Conservation (phyloP, 2,113 vertebrate genomes). For the Saguinus midas region DNA sequence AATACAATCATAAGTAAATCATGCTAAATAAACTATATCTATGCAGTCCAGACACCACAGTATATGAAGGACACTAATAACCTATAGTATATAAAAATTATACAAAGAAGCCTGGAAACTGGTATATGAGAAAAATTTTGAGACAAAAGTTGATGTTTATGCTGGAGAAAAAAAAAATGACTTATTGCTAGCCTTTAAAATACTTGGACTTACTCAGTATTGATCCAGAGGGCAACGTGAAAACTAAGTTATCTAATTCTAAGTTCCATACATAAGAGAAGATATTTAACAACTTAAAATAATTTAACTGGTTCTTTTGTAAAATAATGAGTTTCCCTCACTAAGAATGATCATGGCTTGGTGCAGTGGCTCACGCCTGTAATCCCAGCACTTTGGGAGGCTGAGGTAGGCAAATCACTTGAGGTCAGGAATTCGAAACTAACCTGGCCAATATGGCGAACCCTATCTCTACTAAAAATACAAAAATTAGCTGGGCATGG, state of each 20-base stretch:
- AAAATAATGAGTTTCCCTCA: background rate
- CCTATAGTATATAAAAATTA: background rate
- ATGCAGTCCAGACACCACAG: background rate
- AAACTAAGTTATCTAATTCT: slow-evolving; percentile 36
- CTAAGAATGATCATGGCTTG: background rate
- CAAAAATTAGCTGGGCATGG: too few relatives aligned
- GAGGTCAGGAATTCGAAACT: too few relatives aligned
- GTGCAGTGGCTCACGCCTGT: too few relatives aligned
- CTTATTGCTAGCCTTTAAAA: background rate
- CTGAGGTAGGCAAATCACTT: too few relatives aligned
- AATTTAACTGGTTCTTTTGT: background rate
- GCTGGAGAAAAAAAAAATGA: background rate
- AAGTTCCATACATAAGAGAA: background rate
- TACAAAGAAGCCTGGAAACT: background rate
- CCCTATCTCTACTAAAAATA: too few relatives aligned
- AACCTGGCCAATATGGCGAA: too few relatives aligned
- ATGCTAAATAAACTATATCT: background rate
- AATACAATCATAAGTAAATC: background rate
- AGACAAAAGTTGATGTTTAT: slow-evolving; percentile 34
- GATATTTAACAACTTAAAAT: background rate
- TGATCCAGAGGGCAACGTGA: background rate
- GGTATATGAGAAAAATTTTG: background rate
- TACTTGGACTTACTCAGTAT: background rate
- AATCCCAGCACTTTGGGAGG: too few relatives aligned
- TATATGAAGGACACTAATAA: background rate